phyloP scores from a whole-genome alignment of 2,797 vertebrate genomes.

The Pseudopleuronectes americanus region DNA sequence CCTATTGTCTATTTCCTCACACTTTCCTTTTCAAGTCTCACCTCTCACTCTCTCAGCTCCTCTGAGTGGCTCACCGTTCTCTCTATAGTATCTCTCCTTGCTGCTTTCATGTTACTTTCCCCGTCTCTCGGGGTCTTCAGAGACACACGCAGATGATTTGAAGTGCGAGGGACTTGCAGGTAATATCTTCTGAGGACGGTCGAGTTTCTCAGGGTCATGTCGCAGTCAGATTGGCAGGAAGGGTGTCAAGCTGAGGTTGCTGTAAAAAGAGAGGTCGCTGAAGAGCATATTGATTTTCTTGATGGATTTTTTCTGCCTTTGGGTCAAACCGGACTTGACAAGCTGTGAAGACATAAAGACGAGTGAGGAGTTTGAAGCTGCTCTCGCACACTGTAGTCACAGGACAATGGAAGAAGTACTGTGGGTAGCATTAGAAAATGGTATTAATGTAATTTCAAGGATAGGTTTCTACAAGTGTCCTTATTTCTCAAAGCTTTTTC shows the following conservation, averaged over 20 bases:
- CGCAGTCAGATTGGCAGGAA: constrained; percentile 37
- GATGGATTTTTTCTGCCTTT: constrained; percentile 42
- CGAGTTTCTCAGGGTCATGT: constrained; percentile 27
- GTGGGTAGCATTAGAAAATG: neutral
- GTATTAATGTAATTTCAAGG: neutral
- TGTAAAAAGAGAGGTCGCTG: constrained; percentile 45
- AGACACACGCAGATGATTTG: constrained; percentile 3
- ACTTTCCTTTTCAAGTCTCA: neutral
- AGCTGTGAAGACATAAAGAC: constrained; percentile 55
- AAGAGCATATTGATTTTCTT: constrained; percentile 57
- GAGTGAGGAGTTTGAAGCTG: constrained; percentile 25
- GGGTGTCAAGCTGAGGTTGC: constrained; percentile 22
- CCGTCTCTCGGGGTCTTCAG: constrained; percentile 10
- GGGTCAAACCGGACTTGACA: constrained; percentile 56
- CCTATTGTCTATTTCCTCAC: neutral
- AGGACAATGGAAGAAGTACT: neutral
- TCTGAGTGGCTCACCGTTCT: neutral
- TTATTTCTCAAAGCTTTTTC: neutral
- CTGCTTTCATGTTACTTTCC: neutral
- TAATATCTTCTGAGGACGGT: constrained; percentile 12
- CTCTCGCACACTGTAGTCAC: constrained; percentile 19
- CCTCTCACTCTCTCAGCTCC: neutral
- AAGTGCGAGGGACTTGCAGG: constrained; percentile 8
- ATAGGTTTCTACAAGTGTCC: neutral
- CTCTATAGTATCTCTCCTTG: neutral